Conservation (phyloP, 2,888 invertebrate species). For the Emmelina monodactyla region DNA sequence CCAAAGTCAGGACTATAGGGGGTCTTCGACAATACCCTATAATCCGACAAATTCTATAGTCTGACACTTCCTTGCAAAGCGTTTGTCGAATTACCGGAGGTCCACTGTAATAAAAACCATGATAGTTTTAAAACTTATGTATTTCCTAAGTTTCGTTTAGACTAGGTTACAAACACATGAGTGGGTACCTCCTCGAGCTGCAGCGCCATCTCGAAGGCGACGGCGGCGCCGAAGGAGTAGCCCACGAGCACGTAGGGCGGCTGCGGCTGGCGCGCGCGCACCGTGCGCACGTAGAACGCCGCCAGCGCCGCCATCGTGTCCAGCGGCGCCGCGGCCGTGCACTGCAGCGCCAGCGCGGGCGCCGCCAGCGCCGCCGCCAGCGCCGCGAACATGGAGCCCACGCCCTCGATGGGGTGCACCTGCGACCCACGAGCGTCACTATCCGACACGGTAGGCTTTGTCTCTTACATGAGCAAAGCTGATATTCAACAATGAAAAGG, state of each 20-base stretch:
- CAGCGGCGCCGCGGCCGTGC: conserved; percentile 78
- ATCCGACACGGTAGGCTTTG: neutral
- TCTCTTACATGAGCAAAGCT: no score
- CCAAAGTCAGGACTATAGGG: no score
- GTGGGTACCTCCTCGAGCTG: conserved; percentile 77
- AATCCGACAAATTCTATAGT: no score
- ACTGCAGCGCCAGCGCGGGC: conserved; percentile 90
- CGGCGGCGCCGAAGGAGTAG: conserved; percentile 94
- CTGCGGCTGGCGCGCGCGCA: conserved; percentile 76
- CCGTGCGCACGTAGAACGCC: conserved; percentile 72
- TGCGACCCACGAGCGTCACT: no score
- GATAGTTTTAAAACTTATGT: no score
- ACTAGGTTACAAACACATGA: no score
- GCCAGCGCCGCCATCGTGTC: conserved; percentile 77
- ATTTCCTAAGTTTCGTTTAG: no score
- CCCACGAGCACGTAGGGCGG: conserved; percentile 92
- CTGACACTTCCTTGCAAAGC: no score
- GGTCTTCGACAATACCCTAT: no score
- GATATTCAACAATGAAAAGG: no score
- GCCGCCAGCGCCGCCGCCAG: conserved; percentile 77
- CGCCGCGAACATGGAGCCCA: conserved; percentile 72
- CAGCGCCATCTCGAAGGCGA: conserved; percentile 94
- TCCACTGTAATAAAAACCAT: no score
- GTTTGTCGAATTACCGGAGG: no score
- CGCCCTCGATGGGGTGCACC: conserved; percentile 91